Percentiles rank a stretch among this genome's conserved stretches.
Evolutionary conservation across 2,113 vertebrate species (phyloP).

Genomic region (Cathartes aura): DNA sequence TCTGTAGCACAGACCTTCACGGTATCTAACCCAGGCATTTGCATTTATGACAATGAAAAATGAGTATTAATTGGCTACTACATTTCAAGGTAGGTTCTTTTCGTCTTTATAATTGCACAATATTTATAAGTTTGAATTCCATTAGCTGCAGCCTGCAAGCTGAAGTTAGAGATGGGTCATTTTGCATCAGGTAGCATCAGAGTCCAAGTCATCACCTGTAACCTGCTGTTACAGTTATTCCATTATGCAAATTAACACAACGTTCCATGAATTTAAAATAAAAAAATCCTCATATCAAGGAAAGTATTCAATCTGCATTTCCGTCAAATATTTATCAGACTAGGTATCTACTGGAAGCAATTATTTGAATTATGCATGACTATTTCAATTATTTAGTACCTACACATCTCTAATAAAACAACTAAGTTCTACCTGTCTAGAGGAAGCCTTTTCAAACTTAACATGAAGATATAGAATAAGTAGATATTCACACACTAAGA

Average conservation of each 20-base stretch:
- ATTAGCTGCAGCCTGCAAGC: not conserved
- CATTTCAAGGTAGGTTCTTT: not conserved
- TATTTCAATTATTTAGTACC: slow-evolving; percentile 65
- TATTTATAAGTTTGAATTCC: slow-evolving; percentile 11
- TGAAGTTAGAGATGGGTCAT: slow-evolving; percentile 8
- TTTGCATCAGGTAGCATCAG: slow-evolving; percentile 39
- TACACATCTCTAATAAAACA: slow-evolving; percentile 50
- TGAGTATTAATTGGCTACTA: not conserved
- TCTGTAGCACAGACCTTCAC: not conserved
- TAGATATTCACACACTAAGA: not conserved
- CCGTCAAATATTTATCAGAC: slow-evolving; percentile 11
- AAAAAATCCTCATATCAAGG: not conserved
- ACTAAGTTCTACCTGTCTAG: slow-evolving; percentile 20
- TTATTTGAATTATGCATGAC: slow-evolving; percentile 69
- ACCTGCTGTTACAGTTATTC: slow-evolving; percentile 33
- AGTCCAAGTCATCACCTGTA: not conserved
- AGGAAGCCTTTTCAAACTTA: slow-evolving; percentile 10
- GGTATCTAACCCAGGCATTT: not conserved
- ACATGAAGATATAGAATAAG: not conserved
- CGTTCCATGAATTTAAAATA: not conserved
- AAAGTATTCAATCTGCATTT: slow-evolving; percentile 28
- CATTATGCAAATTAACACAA: slow-evolving; percentile 55
- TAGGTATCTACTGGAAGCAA: slow-evolving; percentile 52
- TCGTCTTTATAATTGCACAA: slow-evolving; percentile 19
- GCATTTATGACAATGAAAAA: not conserved